These are phyloP conservation scores for Cuniculus paca DNA, from an alignment of 2,797 vertebrate species.

Conservation along the genomic window DNA sequence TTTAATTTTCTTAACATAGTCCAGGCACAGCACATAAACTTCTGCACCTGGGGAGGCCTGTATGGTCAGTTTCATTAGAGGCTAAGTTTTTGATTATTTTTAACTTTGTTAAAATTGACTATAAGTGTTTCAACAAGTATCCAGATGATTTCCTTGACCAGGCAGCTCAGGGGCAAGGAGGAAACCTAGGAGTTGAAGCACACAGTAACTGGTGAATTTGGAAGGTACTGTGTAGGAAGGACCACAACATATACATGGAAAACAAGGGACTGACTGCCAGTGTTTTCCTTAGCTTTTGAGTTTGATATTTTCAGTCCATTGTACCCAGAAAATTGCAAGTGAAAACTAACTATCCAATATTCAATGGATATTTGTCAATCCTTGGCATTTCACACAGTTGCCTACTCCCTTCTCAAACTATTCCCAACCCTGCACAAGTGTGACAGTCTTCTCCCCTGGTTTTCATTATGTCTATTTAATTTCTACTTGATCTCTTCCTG, in stretches of 20 bases:
- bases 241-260: constrained; percentile 35
- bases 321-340: constrained; percentile 21
- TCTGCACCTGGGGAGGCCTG: constrained; percentile 82
- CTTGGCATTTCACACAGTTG: constrained; percentile 9
- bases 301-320: constrained; percentile 45
- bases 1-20: constrained; percentile 89
- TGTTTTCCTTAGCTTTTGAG: constrained; percentile 10
- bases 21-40: constrained; percentile 88
- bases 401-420: neutral
- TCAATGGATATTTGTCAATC: neutral
- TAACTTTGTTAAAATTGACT: constrained; percentile 86
- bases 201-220: constrained; percentile 48
- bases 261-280: constrained; percentile 23
- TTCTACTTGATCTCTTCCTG: neutral
- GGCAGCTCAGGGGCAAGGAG: neutral
- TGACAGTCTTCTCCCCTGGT: neutral
- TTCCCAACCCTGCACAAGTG: neutral
- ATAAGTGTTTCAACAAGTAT: constrained; percentile 84
- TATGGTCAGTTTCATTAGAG: constrained; percentile 85
- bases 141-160: constrained; percentile 70
- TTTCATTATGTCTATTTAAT: neutral
- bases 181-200: constrained; percentile 22
- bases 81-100: constrained; percentile 81
- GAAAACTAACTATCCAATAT: constrained; percentile 35
- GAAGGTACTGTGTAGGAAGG: neutral